Base-by-base conservation (phyloP, 2,888 invertebrate genomes). In the Calameuta filiformis region DNA sequence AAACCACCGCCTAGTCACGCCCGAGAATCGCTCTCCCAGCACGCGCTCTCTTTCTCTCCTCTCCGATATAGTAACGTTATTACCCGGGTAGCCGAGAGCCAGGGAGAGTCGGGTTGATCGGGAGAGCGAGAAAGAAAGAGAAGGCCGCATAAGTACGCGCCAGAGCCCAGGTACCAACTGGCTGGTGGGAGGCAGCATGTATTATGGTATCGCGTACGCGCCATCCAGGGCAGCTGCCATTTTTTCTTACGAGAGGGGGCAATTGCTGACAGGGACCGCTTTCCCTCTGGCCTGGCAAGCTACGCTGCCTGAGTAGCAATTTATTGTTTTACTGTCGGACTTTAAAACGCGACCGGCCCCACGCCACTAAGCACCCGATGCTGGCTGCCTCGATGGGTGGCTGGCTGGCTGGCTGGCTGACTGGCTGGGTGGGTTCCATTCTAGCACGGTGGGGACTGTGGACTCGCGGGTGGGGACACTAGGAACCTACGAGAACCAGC, bases 171-270 rank as follows among this genome's bases (percentile, higher is more conserved):
- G 56, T 56, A 56, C 56, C 56, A 23, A 56, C 56, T 56, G 56
- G 82, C 83, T 85, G 83, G 87, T 71, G 75, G 82, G 81, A 83
- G 77, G 69, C 80, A 77, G 80, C 79, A 80, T 79, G 82, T 85
- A 85, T 85, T 85, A 85, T 82, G 83, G 85, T 83, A 84, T 85
- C 83, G 56, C 56, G 84, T 86, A 85, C 86, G 86, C 88, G 87
- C 87, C 93, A 93, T 93, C 93, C 93, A 91, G 90, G 88, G 92
- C 91, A 93, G 92, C 91, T 92, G 92, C 91, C 91, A 92, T 92
- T 92, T 92, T 91, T 92, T 90, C 92, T 92, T 92, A 92, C 92
- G 85, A 83, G 85, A 81, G 86, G 87, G 83, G 85, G 88, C 89
- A 87, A 89, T 90, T 87, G 91, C 91, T 91, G 91, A 91, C 91